Percentiles rank a stretch among this genome's conserved stretches.
Evolutionary conservation across 2,113 vertebrate genomes (phyloP).

Genomic region (Mirza zaza): DNA sequence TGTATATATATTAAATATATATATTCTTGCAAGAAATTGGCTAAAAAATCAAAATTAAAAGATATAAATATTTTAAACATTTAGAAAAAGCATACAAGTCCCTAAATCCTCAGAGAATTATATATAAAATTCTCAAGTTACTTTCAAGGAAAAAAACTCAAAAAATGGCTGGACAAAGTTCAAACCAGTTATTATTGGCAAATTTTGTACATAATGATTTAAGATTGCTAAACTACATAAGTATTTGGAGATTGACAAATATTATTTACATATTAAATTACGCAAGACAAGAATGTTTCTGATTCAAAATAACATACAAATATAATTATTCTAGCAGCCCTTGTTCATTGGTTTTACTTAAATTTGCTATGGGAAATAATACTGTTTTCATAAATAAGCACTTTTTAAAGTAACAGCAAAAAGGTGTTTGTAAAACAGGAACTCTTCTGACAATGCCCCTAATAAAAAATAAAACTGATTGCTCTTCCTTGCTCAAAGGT

Average conservation of each 20-base stretch:
- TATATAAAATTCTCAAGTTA: not conserved
- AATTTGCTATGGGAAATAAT: not conserved
- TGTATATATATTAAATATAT: not conserved
- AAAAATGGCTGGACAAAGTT: not conserved
- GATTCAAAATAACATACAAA: not conserved
- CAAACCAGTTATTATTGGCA: not conserved
- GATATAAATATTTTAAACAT: not conserved
- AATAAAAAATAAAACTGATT: not conserved
- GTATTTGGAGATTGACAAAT: not conserved
- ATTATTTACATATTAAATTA: conserved; percentile 18
- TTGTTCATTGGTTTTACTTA: not conserved
- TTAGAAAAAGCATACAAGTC: not conserved
- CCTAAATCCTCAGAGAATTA: not conserved
- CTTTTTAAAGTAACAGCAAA: not conserved
- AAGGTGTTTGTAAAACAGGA: not conserved
- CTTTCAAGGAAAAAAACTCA: not conserved
- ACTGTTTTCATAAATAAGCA: not conserved
- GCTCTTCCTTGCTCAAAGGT: not conserved
- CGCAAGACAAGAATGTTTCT: not conserved
- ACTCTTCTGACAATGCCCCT: not conserved
- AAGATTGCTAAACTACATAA: not conserved
- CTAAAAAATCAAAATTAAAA: not conserved
- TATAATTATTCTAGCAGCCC: not conserved
- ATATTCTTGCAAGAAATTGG: not conserved
- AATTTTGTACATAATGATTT: not conserved